Conservation (phyloP, 1,140 invertebrate genomes). For the Musca domestica region DNA sequence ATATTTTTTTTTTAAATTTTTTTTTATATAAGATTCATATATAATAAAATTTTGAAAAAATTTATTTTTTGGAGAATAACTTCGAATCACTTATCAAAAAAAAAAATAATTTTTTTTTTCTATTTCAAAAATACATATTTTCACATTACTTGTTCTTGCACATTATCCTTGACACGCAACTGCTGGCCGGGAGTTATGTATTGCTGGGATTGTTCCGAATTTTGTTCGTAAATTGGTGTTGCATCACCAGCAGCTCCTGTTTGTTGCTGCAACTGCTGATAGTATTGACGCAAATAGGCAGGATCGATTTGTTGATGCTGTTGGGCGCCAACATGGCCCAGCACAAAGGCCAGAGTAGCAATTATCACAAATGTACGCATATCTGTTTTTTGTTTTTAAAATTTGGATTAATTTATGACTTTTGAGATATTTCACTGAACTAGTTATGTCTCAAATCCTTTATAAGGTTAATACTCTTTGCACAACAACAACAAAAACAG, state of each 20-base stretch:
- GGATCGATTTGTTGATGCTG: conserved; percentile 48
- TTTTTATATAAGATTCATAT: no score
- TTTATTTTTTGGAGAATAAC: not conserved
- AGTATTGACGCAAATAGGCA: conserved; percentile 50
- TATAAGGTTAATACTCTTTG: no score
- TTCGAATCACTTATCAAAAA: not conserved
- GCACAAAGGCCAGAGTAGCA: conserved; percentile 7
- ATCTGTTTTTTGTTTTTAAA: not conserved
- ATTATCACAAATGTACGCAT: conserved; percentile 19
- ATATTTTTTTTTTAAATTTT: no score
- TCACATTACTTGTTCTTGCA: conserved; percentile 43
- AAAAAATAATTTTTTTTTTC: not conserved
- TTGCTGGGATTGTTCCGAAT: conserved; percentile 50
- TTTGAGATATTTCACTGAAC: no score
- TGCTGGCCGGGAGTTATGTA: conserved; percentile 47
- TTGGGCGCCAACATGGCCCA: conserved; percentile 18
- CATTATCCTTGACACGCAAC: conserved; percentile 48
- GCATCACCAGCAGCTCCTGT: conserved; percentile 36
- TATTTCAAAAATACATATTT: not conserved
- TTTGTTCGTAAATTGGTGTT: conserved; percentile 51
- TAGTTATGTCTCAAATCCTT: no score
- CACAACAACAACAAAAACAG: no score
- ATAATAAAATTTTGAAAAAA: not conserved
- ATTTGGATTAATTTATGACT: no score
- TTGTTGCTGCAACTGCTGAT: conserved; percentile 46